Percentiles rank a stretch among this genome's conserved stretches.
These are phyloP conservation scores for Pristionchus fissidentatus DNA, from an alignment of 2,888 invertebrate genomes.

Conservation along the genomic window DNA sequence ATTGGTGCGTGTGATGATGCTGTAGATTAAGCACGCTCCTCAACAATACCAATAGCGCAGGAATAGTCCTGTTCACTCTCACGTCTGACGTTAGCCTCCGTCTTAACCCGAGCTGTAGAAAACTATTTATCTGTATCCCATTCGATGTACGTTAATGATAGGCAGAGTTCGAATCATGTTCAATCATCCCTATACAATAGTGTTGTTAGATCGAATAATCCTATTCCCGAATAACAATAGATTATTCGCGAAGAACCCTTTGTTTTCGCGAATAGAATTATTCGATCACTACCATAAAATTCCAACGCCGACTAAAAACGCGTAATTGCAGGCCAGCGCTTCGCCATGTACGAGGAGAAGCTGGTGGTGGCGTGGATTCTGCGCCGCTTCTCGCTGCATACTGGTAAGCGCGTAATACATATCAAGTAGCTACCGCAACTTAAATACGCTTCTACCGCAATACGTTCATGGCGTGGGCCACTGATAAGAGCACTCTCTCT, in stretches of 20 bases:
- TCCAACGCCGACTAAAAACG: too few species aligned
- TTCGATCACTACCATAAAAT: too few species aligned
- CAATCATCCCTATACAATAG: too few species aligned
- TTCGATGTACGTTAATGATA: too few species aligned
- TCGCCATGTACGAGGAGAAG: slow-evolving; percentile 52
- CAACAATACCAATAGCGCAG: background rate
- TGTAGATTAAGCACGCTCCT: background rate
- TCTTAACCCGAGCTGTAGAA: background rate
- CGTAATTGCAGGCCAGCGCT: slow-evolving; percentile 50
- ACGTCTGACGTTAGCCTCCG: too few species aligned
- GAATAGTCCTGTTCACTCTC: too few species aligned
- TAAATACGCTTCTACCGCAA: background rate
- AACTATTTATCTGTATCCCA: background rate
- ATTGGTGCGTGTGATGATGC: slow-evolving; percentile 41
- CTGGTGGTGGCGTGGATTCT: slow-evolving; percentile 51
- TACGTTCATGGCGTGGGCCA: too few species aligned
- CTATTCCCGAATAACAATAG: too few species aligned
- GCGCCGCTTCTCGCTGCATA: slow-evolving; percentile 47
- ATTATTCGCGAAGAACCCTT: background rate
- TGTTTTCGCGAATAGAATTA: background rate
- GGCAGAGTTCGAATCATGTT: too few species aligned
- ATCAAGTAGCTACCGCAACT: background rate
- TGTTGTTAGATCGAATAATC: too few species aligned
- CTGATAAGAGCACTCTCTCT: too few species aligned
- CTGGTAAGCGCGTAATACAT: background rate